A percentile compares a stretch with the other conserved stretches of the same genome.
Evolutionary conservation across 2,113 vertebrate genomes (phyloP).

Genomic region (Catagonus wagneri): DNA sequence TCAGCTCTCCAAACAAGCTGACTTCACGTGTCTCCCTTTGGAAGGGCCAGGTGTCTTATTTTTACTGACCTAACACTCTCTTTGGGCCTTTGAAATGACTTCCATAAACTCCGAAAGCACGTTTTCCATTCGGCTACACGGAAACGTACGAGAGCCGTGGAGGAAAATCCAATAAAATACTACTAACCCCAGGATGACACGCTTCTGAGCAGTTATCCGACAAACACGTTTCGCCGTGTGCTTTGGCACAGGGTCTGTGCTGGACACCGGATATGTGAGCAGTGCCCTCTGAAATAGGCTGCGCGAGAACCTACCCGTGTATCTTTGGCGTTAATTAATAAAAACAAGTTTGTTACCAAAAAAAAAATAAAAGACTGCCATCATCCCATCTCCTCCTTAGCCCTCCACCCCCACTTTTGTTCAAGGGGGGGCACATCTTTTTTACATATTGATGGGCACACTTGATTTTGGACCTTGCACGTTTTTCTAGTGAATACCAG

Average conservation of each 20-base stretch:
- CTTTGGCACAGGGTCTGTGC: background rate
- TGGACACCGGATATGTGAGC: background rate
- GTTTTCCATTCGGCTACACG: background rate
- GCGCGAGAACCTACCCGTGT: conserved; percentile 11
- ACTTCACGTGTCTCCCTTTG: background rate
- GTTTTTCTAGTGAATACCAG: background rate
- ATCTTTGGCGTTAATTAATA: background rate
- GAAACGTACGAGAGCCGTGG: background rate
- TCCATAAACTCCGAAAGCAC: background rate
- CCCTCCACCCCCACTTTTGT: background rate
- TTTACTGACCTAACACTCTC: conserved; percentile 39
- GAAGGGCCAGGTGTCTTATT: conserved; percentile 48
- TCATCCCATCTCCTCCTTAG: too few species aligned
- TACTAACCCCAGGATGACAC: background rate
- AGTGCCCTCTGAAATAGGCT: background rate
- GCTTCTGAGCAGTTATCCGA: background rate
- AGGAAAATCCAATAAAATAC: conserved; percentile 15
- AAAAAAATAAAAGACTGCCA: background rate
- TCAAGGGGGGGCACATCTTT: background rate
- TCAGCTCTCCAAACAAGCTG: conserved; percentile 67
- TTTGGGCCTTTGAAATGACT: conserved; percentile 40
- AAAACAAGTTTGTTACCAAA: background rate
- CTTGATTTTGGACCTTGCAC: background rate
- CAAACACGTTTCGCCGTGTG: background rate
- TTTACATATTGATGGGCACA: background rate